Evolutionary conservation across 2,888 invertebrate species (phyloP), one percentile per base, ranked within the genome.

Genomic region (Rhodophaea formosa): DNA sequence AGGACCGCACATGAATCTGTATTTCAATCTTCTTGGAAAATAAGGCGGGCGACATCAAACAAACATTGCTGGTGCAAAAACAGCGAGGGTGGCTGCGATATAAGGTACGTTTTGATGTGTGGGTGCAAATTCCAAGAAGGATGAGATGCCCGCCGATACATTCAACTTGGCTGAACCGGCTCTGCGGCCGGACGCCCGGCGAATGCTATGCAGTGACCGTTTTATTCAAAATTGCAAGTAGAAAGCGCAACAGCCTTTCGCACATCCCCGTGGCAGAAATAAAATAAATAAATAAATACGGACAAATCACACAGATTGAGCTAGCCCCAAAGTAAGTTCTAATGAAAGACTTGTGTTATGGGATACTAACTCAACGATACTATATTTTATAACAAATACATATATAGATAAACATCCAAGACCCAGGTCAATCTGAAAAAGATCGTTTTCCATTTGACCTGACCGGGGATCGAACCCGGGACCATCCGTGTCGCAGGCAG

Each of bases 101-200:
- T 66, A 67, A 73, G 67, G 71, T 79, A 73, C 59, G 58, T 71
- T 72, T 75, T 72, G 73, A 74, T 80, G 83, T 84, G 85, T 85
- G 86, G 77, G 87, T 85, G 83, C 80, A 77, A 88, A 86, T 88
- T 88, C 88, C 82, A 75, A 79, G 88, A 88, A 88, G 87, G 86
- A 82, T 79, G 77, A 78, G 79, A 79, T 80, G 80, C 79, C 75
- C 72, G 77, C 76, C 76, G 75, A 80, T 81, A 75, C 80, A 73
- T 82, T 84, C 80, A 83, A 82, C 82, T 80, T 75, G 64, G 70
- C 70, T 71, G 67, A 74, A 79, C 78, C 75, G 79, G 72, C 75
- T 76, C 69, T 67, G 51, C 56, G 59, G 53, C 57, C 65, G 55
- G 59, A 53, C 60, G 52, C 53, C n/a, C 62, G 35, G 58, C 64